Evolutionary conservation across 2,113 vertebrate genomes (phyloP).

Genomic region (Sander vitreus): DNA sequence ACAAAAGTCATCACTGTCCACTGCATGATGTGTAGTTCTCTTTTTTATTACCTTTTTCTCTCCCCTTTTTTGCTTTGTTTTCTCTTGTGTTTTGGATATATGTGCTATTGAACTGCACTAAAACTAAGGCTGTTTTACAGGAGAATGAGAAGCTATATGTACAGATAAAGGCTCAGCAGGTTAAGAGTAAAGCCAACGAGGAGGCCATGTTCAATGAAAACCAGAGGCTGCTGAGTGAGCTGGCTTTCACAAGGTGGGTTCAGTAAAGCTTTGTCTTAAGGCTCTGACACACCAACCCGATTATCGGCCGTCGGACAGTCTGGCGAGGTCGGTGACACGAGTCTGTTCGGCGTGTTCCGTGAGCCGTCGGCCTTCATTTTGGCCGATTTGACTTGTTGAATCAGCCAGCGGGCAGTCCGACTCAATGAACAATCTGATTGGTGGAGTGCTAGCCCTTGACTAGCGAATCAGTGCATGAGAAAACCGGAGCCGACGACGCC

Average conservation of each 20-base stretch:
- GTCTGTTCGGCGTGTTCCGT: too few relatives aligned
- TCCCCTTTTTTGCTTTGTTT: background rate
- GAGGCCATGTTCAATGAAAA: slow-evolving; percentile 95
- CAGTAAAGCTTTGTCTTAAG: background rate
- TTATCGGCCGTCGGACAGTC: too few relatives aligned
- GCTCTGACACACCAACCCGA: too few relatives aligned
- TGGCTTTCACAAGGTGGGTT: slow-evolving; percentile 87
- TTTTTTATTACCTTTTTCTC: background rate
- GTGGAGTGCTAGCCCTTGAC: too few relatives aligned
- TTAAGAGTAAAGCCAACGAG: slow-evolving; percentile 88
- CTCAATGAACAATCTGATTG: too few relatives aligned
- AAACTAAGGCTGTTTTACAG: slow-evolving; percentile 68
- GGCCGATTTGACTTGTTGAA: too few relatives aligned
- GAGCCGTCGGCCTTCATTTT: too few relatives aligned
- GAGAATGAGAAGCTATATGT: slow-evolving; percentile 94
- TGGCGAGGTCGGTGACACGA: too few relatives aligned
- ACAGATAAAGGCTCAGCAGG: slow-evolving; percentile 91
- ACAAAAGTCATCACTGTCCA: background rate
- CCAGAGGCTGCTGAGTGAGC: slow-evolving; percentile 87
- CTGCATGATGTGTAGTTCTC: background rate
- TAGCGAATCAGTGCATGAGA: too few relatives aligned
- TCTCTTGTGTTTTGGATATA: background rate
- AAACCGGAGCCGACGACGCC: too few relatives aligned
- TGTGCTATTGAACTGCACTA: background rate
- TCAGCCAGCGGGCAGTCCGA: too few relatives aligned